Conservation (phyloP, 2,797 vertebrate species). For the Tokudaia muenninki region DNA sequence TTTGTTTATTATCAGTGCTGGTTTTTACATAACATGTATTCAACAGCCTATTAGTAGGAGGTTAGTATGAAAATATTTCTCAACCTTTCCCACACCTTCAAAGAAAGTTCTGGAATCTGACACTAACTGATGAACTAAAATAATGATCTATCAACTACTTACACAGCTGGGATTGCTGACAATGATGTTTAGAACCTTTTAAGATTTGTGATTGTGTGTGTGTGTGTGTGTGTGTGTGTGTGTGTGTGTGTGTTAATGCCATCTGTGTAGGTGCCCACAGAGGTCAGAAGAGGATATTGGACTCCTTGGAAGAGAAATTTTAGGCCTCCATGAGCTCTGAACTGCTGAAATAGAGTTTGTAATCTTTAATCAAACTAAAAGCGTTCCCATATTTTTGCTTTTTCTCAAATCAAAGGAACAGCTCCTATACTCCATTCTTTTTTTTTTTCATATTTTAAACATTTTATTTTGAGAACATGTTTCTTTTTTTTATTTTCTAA, state of each 20-base stretch:
- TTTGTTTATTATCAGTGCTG: constrained; percentile 5
- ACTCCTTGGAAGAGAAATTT: background rate
- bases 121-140: background rate
- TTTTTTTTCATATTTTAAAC: too few relatives aligned
- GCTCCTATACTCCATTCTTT: background rate
- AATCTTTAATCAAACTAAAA: background rate
- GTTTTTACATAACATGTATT: constrained; percentile 31
- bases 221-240: too few relatives aligned
- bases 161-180: background rate
- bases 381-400: background rate
- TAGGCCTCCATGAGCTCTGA: background rate
- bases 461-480: too few relatives aligned
- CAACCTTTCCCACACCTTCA: background rate
- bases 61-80: background rate
- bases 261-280: background rate
- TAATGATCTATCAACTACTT: background rate
- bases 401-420: constrained; percentile 8
- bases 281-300: background rate
- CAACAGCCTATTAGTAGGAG: background rate
- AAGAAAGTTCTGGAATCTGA: background rate
- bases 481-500: too few relatives aligned
- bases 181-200: background rate
- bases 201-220: too few relatives aligned
- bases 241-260: background rate
- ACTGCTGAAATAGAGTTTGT: background rate